Conservation (phyloP, 1,140 invertebrate species). For the Wiebesia pumilae region DNA sequence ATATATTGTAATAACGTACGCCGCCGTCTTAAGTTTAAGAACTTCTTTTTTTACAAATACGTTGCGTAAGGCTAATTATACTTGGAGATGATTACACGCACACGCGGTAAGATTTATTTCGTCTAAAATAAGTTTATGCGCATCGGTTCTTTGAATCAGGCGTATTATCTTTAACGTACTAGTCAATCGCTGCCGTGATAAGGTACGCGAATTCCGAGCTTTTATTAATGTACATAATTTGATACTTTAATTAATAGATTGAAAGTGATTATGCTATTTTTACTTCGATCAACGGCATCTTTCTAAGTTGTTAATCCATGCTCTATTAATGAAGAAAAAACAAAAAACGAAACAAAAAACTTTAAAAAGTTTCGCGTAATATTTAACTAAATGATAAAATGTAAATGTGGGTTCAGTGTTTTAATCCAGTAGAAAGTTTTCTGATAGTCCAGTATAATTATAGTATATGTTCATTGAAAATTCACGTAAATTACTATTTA, state of each 20-base stretch:
- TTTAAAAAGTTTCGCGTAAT: too few species aligned
- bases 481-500: too few species aligned
- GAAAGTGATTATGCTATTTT: neutral
- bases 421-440: too few species aligned
- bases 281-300: too few species aligned
- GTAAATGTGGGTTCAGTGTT: too few species aligned
- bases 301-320: too few species aligned
- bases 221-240: neutral
- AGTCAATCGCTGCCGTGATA: neutral
- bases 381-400: too few species aligned
- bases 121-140: neutral
- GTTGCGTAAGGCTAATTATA: constrained; percentile 31
- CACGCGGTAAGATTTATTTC: neutral
- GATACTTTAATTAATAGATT: neutral
- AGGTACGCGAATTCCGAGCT: neutral
- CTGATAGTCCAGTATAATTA: too few species aligned
- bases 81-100: constrained; percentile 2
- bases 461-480: too few species aligned
- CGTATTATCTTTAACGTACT: constrained; percentile 6
- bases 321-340: too few species aligned
- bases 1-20: constrained; percentile 13
- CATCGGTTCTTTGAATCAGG: neutral
- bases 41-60: constrained; percentile 13
- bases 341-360: too few species aligned
- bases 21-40: neutral